phyloP scores from a whole-genome alignment of 2,888 invertebrate genomes.

The Xanthostigma xanthostigma region DNA sequence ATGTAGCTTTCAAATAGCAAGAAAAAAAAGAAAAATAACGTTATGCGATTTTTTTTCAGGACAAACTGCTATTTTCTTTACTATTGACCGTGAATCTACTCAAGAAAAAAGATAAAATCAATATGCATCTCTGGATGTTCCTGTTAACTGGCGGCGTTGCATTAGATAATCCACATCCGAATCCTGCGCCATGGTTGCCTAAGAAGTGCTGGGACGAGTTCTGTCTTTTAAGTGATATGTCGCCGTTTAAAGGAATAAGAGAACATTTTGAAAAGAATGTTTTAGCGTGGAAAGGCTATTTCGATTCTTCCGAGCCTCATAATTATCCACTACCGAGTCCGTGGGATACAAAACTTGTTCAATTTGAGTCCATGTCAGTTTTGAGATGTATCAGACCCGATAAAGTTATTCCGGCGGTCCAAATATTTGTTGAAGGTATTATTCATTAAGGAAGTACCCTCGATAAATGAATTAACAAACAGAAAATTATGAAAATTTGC shows the following conservation, averaged over 20 bases:
- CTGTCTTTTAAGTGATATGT: slow-evolving; percentile 43
- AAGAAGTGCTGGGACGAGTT: slow-evolving; percentile 62
- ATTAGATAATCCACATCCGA: slow-evolving; percentile 54
- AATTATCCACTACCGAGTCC: slow-evolving; percentile 48
- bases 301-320: slow-evolving; percentile 64
- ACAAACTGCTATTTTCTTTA: slow-evolving; percentile 80
- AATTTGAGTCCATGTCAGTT: slow-evolving; percentile 63
- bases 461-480: no score
- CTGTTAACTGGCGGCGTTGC: slow-evolving; percentile 75
- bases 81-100: slow-evolving; percentile 56
- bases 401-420: slow-evolving; percentile 69
- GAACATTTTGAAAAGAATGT: slow-evolving; percentile 43
- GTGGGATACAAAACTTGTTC: slow-evolving; percentile 44
- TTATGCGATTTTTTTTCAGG: no score
- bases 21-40: no score
- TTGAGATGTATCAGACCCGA: slow-evolving; percentile 74
- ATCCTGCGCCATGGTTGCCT: slow-evolving; percentile 59
- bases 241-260: slow-evolving; percentile 43
- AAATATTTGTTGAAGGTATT: slow-evolving; percentile 48
- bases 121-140: slow-evolving; percentile 65
- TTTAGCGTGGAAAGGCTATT: slow-evolving; percentile 53
- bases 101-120: slow-evolving; percentile 41
- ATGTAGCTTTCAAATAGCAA: no score
- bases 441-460: no score
- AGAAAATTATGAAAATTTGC: no score